A percentile compares a stretch with the other conserved stretches of the same genome.
phyloP scores from a whole-genome alignment of 2,888 invertebrate genomes.

The Scaptomyza flava region DNA sequence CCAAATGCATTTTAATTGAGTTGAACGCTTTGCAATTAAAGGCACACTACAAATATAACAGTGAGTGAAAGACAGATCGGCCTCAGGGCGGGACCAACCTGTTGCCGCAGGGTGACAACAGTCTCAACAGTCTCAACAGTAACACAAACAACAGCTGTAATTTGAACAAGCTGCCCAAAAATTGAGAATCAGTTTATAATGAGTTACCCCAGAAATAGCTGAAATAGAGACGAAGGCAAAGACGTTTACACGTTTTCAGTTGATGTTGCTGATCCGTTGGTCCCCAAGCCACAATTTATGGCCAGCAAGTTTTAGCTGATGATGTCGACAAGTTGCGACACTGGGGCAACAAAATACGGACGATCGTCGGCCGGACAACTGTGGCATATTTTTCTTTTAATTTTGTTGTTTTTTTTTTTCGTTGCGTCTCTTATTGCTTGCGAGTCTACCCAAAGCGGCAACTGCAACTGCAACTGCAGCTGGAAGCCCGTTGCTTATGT shows the following conservation, averaged over 20 bases:
- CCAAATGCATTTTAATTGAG: constrained; percentile 53
- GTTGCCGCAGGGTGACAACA: constrained; percentile 11
- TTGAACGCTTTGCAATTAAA: constrained; percentile 56
- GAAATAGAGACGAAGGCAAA: constrained; percentile 1
- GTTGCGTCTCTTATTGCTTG: background rate
- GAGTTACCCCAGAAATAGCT: constrained; percentile 10
- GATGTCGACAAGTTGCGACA: constrained; percentile 68
- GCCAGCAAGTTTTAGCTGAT: constrained; percentile 42
- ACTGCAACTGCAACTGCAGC: constrained; percentile 59
- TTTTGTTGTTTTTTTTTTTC: too few species aligned
- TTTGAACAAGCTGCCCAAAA: constrained; percentile 8
- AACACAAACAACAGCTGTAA: background rate
- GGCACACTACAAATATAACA: constrained; percentile 10
- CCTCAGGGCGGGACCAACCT: background rate
- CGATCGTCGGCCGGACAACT: constrained; percentile 31
- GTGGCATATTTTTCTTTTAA: constrained; percentile 24
- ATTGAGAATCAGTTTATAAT: constrained; percentile 25
- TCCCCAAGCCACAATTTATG: constrained; percentile 46
- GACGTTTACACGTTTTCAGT: constrained; percentile 7
- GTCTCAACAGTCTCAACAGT: background rate
- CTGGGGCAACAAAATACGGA: constrained; percentile 33
- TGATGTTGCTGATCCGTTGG: constrained; percentile 15
- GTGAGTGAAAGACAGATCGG: constrained; percentile 1
- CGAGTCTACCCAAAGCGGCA: constrained; percentile 30
- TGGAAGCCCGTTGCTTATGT: constrained; percentile 68